These are phyloP conservation scores for Fulmarus glacialis DNA, from an alignment of 2,113 vertebrate species.

Conservation along the genomic window DNA sequence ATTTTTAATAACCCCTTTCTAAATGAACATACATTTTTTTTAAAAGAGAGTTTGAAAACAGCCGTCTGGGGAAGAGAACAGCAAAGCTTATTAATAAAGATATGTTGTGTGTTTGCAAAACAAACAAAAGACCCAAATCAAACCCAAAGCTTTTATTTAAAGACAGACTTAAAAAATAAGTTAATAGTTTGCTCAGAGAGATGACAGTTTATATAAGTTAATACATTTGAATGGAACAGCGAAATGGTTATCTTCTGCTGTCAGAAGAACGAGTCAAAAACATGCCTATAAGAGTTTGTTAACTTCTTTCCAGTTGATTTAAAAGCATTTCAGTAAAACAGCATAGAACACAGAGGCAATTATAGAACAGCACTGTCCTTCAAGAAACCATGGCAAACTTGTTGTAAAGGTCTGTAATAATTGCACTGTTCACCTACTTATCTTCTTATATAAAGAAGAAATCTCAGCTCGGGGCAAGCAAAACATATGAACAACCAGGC, in stretches of 20 bases:
- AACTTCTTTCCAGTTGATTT: conserved; percentile 17
- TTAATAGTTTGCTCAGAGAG: conserved; percentile 68
- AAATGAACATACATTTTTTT: not conserved
- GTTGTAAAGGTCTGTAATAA: not conserved
- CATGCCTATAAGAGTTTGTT: conserved; percentile 62
- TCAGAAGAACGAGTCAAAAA: conserved; percentile 66
- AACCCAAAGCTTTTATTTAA: conserved; percentile 77
- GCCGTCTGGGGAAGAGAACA: not conserved
- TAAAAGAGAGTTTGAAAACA: not conserved
- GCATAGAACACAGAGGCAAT: conserved; percentile 61
- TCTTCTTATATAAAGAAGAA: conserved; percentile 46
- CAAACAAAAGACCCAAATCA: conserved; percentile 33
- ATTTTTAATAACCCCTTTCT: not conserved
- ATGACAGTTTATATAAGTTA: conserved; percentile 67
- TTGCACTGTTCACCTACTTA: conserved; percentile 36
- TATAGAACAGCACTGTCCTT: conserved; percentile 35
- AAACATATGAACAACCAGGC: conserved; percentile 3
- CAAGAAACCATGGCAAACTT: not conserved
- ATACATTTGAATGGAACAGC: conserved; percentile 55
- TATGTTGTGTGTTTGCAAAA: conserved; percentile 36
- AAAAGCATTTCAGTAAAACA: conserved; percentile 66
- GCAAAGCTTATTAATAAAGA: not conserved
- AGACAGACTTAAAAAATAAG: conserved; percentile 75
- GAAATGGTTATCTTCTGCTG: conserved; percentile 52
- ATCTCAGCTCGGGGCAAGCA: conserved; percentile 29